phyloP scores from a whole-genome alignment of 2,888 invertebrate genomes.

The Augochlorella aurata region DNA sequence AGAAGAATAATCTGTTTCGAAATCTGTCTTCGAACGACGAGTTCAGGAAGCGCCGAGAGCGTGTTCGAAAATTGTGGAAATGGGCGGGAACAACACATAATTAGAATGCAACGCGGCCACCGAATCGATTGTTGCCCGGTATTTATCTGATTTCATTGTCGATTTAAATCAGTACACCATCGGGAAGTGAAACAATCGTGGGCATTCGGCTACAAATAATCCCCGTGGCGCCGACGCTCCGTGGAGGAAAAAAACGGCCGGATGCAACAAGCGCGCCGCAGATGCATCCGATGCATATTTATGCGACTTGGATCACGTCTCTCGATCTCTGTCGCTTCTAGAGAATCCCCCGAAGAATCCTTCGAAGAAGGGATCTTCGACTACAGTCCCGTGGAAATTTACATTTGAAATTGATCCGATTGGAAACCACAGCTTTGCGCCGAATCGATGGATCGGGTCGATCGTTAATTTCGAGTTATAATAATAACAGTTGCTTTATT shows the following conservation, averaged over 20 bases:
- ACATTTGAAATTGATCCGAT: neutral
- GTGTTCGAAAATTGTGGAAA: slow-evolving; percentile 1
- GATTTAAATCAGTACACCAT: slow-evolving; percentile 47
- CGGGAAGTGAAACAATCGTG: slow-evolving; percentile 51
- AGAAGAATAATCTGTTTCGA: no score
- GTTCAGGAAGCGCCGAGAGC: neutral
- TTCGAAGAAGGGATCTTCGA: neutral
- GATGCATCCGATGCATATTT: neutral
- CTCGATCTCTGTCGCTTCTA: neutral
- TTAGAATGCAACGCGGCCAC: slow-evolving; percentile 38
- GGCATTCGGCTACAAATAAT: slow-evolving; percentile 52
- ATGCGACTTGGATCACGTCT: neutral
- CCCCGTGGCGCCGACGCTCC: slow-evolving; percentile 7
- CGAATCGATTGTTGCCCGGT: slow-evolving; percentile 38
- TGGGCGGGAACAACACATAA: slow-evolving; percentile 8
- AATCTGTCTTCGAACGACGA: no score
- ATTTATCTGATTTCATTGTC: slow-evolving; percentile 55
- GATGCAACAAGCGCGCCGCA: neutral
- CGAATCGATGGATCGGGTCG: neutral
- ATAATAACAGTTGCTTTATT: no score
- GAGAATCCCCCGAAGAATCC: neutral
- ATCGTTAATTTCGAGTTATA: neutral
- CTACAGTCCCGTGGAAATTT: neutral
- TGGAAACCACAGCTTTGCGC: neutral
- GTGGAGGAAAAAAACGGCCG: neutral